Conservation (phyloP, 2,888 invertebrate species). For the Philereme vetulata region DNA sequence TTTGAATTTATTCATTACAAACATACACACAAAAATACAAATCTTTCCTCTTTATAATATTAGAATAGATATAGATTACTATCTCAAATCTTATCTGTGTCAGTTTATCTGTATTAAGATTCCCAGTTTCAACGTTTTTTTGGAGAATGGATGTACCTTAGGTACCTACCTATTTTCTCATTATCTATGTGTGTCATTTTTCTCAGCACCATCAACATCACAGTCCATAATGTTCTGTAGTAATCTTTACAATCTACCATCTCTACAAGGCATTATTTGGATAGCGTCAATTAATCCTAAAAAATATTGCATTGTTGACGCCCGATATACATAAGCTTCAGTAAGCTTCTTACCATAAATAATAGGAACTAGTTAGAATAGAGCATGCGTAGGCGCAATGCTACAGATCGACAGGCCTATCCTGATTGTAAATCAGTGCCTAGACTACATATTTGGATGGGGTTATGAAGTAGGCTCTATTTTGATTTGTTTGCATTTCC, state of each 20-base stretch:
- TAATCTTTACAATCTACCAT: constrained; percentile 8
- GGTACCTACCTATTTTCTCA: neutral
- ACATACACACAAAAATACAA: too few species aligned
- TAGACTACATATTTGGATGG: constrained; percentile 54
- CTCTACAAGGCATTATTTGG: constrained; percentile 24
- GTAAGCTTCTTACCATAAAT: constrained; percentile 83
- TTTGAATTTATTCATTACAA: too few species aligned
- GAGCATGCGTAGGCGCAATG: constrained; percentile 74
- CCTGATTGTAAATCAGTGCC: constrained; percentile 81
- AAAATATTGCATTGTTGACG: constrained; percentile 76
- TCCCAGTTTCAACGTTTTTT: too few species aligned
- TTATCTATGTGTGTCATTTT: neutral
- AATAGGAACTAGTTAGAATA: constrained; percentile 80
- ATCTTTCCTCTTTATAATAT: too few species aligned
- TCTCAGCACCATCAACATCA: neutral
- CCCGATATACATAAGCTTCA: constrained; percentile 77
- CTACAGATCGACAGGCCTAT: constrained; percentile 75
- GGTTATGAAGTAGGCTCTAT: constrained; percentile 36
- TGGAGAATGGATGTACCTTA: too few species aligned
- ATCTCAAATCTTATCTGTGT: too few species aligned
- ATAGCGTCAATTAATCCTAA: constrained; percentile 42
- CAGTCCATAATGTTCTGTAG: constrained; percentile 8
- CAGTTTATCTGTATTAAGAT: too few species aligned
- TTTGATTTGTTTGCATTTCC: constrained; percentile 9
- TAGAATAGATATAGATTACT: too few species aligned